phyloP scores from a whole-genome alignment of 2,888 invertebrate genomes.

The Trachelus troglodyta region DNA sequence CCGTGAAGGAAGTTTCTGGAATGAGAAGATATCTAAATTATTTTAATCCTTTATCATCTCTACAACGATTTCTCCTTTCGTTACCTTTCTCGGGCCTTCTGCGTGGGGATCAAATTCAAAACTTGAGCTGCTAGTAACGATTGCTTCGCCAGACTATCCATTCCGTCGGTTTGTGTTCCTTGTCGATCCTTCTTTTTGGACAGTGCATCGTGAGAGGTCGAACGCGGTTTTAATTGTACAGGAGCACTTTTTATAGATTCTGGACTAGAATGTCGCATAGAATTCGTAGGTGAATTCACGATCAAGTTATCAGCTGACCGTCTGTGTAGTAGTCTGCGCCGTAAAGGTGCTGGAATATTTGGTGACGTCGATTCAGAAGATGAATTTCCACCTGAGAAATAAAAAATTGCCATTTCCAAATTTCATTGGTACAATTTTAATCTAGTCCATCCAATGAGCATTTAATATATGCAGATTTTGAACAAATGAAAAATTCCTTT shows the following conservation, averaged over 20 bases:
- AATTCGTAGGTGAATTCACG: slow-evolving; percentile 55
- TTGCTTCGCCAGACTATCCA: slow-evolving; percentile 79
- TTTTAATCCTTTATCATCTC: neutral
- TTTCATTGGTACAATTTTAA: neutral
- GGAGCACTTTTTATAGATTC: slow-evolving; percentile 62
- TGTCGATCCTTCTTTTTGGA: slow-evolving; percentile 49
- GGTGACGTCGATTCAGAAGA: slow-evolving; percentile 59
- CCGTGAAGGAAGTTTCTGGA: slow-evolving; percentile 83
- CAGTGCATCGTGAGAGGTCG: slow-evolving; percentile 59
- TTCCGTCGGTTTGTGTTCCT: slow-evolving; percentile 55
- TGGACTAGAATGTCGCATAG: slow-evolving; percentile 61
- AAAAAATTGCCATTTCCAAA: slow-evolving; percentile 16
- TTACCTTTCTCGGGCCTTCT: slow-evolving; percentile 82
- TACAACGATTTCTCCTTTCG: neutral
- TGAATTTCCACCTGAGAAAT: slow-evolving; percentile 54
- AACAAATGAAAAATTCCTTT: too few species aligned
- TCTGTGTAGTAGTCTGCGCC: slow-evolving; percentile 55
- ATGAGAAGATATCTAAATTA: slow-evolving; percentile 3
- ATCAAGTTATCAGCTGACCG: slow-evolving; percentile 63
- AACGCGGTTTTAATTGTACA: slow-evolving; percentile 55
- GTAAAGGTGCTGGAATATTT: slow-evolving; percentile 47
- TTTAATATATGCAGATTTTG: too few species aligned
- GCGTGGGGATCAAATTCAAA: slow-evolving; percentile 83
- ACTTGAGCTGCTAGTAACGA: slow-evolving; percentile 84
- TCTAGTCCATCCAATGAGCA: neutral